Evolutionary conservation across 2,113 vertebrate genomes (phyloP), one percentile per base, ranked within the genome.

Genomic region (Dicentrarchus labrax): DNA sequence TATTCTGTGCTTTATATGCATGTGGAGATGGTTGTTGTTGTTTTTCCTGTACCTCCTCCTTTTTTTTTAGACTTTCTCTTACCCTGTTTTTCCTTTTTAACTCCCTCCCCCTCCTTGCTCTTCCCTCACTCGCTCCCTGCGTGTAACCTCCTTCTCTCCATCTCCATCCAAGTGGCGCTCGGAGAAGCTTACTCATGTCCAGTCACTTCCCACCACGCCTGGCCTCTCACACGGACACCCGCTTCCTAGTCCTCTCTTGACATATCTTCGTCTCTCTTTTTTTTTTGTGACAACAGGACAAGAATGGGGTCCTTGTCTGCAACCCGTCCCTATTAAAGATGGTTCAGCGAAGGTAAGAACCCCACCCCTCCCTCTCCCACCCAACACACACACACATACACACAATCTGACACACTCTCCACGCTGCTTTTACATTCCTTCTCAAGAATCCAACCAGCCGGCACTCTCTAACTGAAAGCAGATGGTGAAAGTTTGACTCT

Each of bases 181-280:
- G 76, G 79, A 93, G 76, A 67, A 59, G 85, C 87, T 94, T 92
- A 93, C 88, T 95, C 94, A 94, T 72, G 76, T 93, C 88, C 85
- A 88, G 85, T 94, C 88, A 91, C 81, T 94, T 95, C 93, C 91
- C 91, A 76, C 48, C 72, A 83, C 73, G 90, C 80, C 59, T 77
- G 17, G 61, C 79, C 72, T 88, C 86, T 83, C 85, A 56, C 75
- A 74, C 68, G 36, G 51, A 80, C 79, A 65, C 76, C 53, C 73
- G 61, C 60, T 73, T 80, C 86, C 72, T 82, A 64, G 78, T 76
- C 70, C 53, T 76, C 22, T 70, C 13, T 43, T 78, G 41, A 85
- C 80, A 38, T 71, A 3, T 78, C 64, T 15, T 61, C n/a, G 10
- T 71, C 41, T 87, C 39, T 80, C 39, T 21, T 56, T 69, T 71